A percentile compares a stretch with the other conserved stretches of the same genome.
These are phyloP conservation scores for Phrynosoma blainvillii DNA, from an alignment of 2,113 vertebrate genomes.

Conservation along the genomic window DNA sequence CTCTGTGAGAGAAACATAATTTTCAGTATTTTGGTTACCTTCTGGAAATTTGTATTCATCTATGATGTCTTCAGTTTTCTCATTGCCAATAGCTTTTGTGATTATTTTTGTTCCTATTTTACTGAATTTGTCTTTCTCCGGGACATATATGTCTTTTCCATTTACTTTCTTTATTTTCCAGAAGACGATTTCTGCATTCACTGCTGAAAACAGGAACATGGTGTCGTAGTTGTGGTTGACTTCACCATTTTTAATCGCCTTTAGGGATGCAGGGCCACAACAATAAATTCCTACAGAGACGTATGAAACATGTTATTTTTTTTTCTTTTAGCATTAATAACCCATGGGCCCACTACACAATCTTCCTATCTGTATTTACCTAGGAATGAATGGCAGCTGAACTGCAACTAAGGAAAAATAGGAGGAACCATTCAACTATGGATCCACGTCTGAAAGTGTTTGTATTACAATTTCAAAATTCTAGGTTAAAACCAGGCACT, in stretches of 20 bases:
- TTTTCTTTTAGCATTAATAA: neutral
- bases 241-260: slow-evolving; percentile 74
- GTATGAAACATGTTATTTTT: neutral
- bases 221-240: slow-evolving; percentile 77
- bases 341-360: neutral
- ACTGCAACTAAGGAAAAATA: neutral
- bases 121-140: slow-evolving; percentile 15
- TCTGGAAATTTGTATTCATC: slow-evolving; percentile 71
- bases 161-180: slow-evolving; percentile 64
- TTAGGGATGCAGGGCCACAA: slow-evolving; percentile 84
- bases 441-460: neutral
- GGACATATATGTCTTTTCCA: slow-evolving; percentile 32
- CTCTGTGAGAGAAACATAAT: neutral
- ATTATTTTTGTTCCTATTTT: slow-evolving; percentile 68
- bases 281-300: slow-evolving; percentile 76
- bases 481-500: too few relatives aligned
- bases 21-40: slow-evolving; percentile 56
- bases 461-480: too few relatives aligned
- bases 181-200: slow-evolving; percentile 79
- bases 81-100: slow-evolving; percentile 72
- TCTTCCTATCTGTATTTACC: neutral
- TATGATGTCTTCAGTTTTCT: slow-evolving; percentile 70
- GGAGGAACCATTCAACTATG: neutral
- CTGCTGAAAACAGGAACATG: slow-evolving; percentile 85
- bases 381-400: neutral